These are phyloP conservation scores for Drosophila dives DNA, from an alignment of 2,888 invertebrate species.

Conservation along the genomic window DNA sequence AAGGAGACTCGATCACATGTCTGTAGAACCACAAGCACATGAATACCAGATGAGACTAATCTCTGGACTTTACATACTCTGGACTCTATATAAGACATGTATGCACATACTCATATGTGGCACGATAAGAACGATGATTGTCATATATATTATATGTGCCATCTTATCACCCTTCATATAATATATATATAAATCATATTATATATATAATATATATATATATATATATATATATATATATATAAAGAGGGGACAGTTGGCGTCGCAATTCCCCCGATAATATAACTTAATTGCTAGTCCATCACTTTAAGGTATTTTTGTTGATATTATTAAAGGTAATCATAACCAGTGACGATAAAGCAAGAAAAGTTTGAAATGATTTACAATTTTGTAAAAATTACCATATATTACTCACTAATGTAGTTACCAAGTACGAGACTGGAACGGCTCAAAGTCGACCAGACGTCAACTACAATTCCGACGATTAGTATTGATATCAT, in stretches of 20 bases:
- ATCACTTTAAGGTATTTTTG: conserved; percentile 2
- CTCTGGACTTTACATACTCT: conserved; percentile 31
- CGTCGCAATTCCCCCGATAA: conserved; percentile 34
- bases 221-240: not conserved
- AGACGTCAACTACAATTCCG: conserved; percentile 5
- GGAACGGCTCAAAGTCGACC: conserved; percentile 33
- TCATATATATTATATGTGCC: conserved; percentile 17
- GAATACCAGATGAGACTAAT: conserved; percentile 35
- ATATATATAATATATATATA: conserved; percentile 5
- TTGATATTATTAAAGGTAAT: conserved; percentile 4
- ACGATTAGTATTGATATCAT: not conserved
- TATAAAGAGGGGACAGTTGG: not conserved
- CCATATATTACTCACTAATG: not conserved
- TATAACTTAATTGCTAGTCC: conserved; percentile 16
- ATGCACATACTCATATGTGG: conserved; percentile 2
- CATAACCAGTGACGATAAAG: conserved; percentile 8
- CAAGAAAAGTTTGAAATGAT: conserved; percentile 14
- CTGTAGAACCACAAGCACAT: conserved; percentile 8
- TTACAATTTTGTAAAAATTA: conserved; percentile 19
- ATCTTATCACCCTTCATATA: conserved; percentile 16
- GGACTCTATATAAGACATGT: not conserved
- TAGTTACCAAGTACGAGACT: conserved; percentile 17
- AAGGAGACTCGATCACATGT: not conserved
- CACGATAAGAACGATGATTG: conserved; percentile 44
- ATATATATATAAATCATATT: not conserved